Evolutionary conservation across 2,113 vertebrate genomes (phyloP), one percentile per base, ranked within the genome.

Genomic region (Prunella fulvescens): DNA sequence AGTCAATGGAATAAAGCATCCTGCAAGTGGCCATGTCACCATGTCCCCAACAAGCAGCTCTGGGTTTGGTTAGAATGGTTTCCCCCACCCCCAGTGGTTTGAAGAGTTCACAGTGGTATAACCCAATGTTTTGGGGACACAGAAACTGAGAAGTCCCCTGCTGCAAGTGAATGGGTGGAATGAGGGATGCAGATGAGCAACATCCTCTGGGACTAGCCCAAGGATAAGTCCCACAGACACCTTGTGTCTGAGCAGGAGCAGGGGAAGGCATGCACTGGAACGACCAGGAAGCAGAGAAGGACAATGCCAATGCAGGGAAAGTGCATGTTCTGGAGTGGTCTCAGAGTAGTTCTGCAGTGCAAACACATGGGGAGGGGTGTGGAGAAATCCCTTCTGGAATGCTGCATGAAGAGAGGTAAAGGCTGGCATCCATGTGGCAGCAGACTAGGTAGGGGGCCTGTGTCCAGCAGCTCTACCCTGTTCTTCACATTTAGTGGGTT

Each of bases 401-500:
- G 97, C 94, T 67, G 86, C 14, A 28, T 96, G 96, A 92, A 96
- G 95, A 96, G 96, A 93, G 96, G 92, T 88, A 93, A 90, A 96
- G 96, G 95, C 84, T 87, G 94, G 94, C 88, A 95, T 90, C 95
- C 94, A 58, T 66, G 84, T 82, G 86, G 94, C 92, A 87, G 91
- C 81, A 0, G 89, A 93, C 66, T 72, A 92, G 96, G 93, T 90
- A 94, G 95, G 94, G 89, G 87, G 60, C 71, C 91, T 69, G 67
- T 95, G 93, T 91, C 95, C 97, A 95, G 88, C 95, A 96, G 94
- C 89, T 93, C 91, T 90, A 94, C 97, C 96, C 95, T 83, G 88
- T 94, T 96, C 80, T 95, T 90, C 96, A 94, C 93, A 93, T 97
- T 98, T 98, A 99, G 96, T 98, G 99, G 97, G 98, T 99, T 98